Base-by-base conservation (phyloP, 2,113 vertebrate genomes). In the Nannobrachium achirus region DNA sequence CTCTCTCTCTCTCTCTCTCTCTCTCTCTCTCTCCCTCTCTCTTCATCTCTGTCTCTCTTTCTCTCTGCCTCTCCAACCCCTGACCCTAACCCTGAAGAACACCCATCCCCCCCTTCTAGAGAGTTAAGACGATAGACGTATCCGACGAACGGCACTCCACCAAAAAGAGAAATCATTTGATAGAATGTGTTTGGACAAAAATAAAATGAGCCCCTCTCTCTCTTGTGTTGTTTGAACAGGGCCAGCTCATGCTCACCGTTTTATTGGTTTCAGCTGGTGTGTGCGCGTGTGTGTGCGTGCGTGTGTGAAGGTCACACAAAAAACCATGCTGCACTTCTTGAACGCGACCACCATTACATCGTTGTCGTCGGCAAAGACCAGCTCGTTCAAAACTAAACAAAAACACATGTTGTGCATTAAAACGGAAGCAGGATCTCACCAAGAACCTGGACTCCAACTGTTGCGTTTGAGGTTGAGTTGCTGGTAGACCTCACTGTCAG, bases 141-240 rank as follows among this genome's bases (percentile, higher is more conserved):
- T 60, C 63, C 38, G 63, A 71, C 0, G 6, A 71, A 76, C 25
- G 25, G 81, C 85, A 86, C 87, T 81, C 63, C 82, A 84, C 83
- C 83, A 87, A 87, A 87, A 57, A 76, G 19, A 46, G 5, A 81
- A 82, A 89, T 83, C 83, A 86, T 89, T 89, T 87, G 81, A 87
- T 78, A 76, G 71, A 71, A 76, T 69, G 71, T 76, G 60, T 8
- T 19, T 48, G 41, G 75, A 64, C 25, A 33, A 4, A 79, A 69
- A 66, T 57, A 64, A 85, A 79, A 82, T 63, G 69, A 75, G 62
- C 81, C 81, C 72, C 61, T 85, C 83, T 86, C 83, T 83, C 71
- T 72, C 79, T 74, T 81, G 77, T 80, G 80, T 76, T 74, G 25
- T 45, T 33, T 75, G 67, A 83, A 74, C 67, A 8, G 15, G 71